These are phyloP conservation scores for Drosophila sucinea DNA, from an alignment of 1,140 invertebrate genomes.

Conservation along the genomic window DNA sequence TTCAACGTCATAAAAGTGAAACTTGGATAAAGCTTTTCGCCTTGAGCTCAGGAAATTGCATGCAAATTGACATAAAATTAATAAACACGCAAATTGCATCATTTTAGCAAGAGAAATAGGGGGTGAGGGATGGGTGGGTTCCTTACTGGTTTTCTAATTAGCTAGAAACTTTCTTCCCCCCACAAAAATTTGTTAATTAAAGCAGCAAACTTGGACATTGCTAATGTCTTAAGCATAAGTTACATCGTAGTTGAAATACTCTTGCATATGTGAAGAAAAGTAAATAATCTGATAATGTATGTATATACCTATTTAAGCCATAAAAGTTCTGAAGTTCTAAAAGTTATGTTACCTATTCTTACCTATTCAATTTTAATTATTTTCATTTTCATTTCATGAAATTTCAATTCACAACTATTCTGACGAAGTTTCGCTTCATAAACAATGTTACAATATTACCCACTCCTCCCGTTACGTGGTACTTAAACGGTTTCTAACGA, in stretches of 20 bases:
- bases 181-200: constrained; percentile 71
- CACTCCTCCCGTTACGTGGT: too few species aligned
- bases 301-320: too few species aligned
- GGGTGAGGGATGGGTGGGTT: neutral
- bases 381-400: too few species aligned
- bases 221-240: constrained; percentile 30
- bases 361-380: too few species aligned
- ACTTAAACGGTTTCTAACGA: too few species aligned
- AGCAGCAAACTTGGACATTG: constrained; percentile 19
- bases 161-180: constrained; percentile 60
- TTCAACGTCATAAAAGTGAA: constrained; percentile 44
- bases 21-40: constrained; percentile 51
- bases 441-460: too few species aligned
- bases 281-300: too few species aligned
- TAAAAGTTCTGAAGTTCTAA: too few species aligned
- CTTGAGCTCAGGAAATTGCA: constrained; percentile 68
- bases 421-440: too few species aligned
- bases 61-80: constrained; percentile 79
- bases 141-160: constrained; percentile 57
- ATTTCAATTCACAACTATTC: too few species aligned
- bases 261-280: neutral
- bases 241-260: neutral
- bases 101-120: neutral
- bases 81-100: constrained; percentile 73
- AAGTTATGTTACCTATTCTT: too few species aligned